These are phyloP conservation scores for Danaus chrysippus DNA, from an alignment of 2,888 invertebrate species.

Conservation along the genomic window DNA sequence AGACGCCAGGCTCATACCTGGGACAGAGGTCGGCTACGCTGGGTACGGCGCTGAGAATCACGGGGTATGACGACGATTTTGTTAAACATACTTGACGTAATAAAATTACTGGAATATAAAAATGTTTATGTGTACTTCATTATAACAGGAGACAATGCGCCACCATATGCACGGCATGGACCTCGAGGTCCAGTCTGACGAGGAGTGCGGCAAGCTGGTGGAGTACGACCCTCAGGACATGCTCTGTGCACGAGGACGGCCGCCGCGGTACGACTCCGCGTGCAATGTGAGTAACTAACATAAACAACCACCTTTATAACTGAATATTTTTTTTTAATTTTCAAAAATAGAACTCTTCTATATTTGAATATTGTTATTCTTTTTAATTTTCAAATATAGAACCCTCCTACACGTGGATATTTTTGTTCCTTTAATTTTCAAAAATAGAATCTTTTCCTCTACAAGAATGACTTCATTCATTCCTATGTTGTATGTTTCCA, in stretches of 20 bases:
- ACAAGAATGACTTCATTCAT: too few relatives aligned
- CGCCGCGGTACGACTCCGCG: constrained; percentile 61
- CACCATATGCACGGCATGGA: constrained; percentile 67
- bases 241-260: constrained; percentile 60
- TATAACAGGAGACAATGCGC: constrained; percentile 61
- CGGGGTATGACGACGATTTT: constrained; percentile 38
- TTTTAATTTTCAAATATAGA: too few relatives aligned
- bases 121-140: too few relatives aligned
- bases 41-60: constrained; percentile 66
- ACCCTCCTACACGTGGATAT: too few relatives aligned
- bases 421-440: too few relatives aligned
- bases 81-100: too few relatives aligned
- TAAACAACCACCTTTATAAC: not conserved
- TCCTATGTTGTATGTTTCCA: constrained; percentile 32
- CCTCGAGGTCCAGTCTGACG: constrained; percentile 46
- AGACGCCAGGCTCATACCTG: constrained; percentile 34
- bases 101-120: too few relatives aligned
- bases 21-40: constrained; percentile 53
- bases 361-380: too few relatives aligned
- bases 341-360: too few relatives aligned
- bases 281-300: constrained; percentile 58
- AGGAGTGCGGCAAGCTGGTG: constrained; percentile 46
- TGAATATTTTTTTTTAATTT: too few relatives aligned
- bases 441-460: too few relatives aligned
- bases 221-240: constrained; percentile 59